Percentiles rank a stretch among this genome's conserved stretches.
Conservation (phyloP, 2,113 vertebrate genomes). For the Pelecanoides urinatrix region DNA sequence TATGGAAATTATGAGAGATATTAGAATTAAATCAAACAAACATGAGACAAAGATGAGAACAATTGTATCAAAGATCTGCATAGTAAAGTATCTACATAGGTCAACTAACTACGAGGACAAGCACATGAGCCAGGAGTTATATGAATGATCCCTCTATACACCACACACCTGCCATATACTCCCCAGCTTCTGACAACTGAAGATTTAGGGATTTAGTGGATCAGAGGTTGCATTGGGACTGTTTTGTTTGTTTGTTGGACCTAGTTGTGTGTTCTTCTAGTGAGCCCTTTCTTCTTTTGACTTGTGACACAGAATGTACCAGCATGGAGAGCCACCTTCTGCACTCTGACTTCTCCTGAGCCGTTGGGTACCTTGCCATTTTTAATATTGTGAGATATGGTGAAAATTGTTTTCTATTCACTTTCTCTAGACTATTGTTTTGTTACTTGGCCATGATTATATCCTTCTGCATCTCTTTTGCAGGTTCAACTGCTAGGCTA, state of each 20-base stretch:
- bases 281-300: background rate
- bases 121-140: background rate
- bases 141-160: background rate
- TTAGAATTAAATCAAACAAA: background rate
- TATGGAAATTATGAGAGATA: background rate
- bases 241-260: background rate
- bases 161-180: background rate
- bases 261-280: background rate
- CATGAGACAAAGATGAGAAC: background rate
- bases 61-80: background rate
- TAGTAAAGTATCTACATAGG: background rate
- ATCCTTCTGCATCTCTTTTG: background rate
- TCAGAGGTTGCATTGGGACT: background rate
- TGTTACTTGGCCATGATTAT: background rate
- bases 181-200: background rate
- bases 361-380: background rate
- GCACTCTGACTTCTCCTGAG: background rate
- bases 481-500: background rate
- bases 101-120: background rate
- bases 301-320: background rate
- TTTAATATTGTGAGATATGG: background rate
- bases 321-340: background rate
- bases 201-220: background rate
- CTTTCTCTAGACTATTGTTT: background rate
- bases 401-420: background rate